Evolutionary conservation across 2,888 invertebrate species (phyloP).

Genomic region (Heliconius erato): DNA sequence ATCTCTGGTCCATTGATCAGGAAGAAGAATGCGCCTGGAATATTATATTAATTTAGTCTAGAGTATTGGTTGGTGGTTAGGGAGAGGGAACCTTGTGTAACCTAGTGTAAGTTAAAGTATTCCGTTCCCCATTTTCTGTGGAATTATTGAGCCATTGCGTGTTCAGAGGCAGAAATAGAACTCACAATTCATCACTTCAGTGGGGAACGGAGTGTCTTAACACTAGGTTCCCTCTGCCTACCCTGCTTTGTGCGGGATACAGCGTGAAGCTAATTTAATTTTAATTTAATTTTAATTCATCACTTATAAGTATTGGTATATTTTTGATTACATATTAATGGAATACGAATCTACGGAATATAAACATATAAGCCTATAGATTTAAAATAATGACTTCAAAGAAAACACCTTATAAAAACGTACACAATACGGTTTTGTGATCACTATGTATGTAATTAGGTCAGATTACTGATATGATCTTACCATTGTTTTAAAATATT

Average conservation of each 20-base stretch:
- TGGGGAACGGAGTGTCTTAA: too few species aligned
- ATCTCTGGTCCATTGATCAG: conserved; percentile 99
- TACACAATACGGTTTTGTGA: not conserved
- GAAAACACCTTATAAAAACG: not conserved
- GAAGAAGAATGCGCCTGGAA: conserved; percentile 96
- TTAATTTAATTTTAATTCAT: too few species aligned
- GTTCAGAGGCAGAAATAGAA: too few species aligned
- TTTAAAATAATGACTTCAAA: not conserved
- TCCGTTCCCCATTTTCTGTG: too few species aligned
- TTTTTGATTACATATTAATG: too few species aligned
- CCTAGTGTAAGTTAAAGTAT: too few species aligned
- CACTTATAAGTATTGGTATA: too few species aligned
- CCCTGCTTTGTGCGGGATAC: too few species aligned
- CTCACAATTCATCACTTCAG: too few species aligned
- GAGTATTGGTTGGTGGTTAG: not conserved
- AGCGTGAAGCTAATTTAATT: too few species aligned
- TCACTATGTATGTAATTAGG: not conserved
- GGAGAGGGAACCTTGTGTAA: not conserved
- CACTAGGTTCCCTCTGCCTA: too few species aligned
- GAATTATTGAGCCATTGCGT: too few species aligned
- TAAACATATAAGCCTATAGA: not conserved
- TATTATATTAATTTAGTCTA: not conserved
- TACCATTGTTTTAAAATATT: not conserved
- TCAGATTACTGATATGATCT: conserved; percentile 10
- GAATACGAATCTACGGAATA: not conserved